phyloP scores from a whole-genome alignment of 2,888 invertebrate species.

The Cyaniris semiargus region DNA sequence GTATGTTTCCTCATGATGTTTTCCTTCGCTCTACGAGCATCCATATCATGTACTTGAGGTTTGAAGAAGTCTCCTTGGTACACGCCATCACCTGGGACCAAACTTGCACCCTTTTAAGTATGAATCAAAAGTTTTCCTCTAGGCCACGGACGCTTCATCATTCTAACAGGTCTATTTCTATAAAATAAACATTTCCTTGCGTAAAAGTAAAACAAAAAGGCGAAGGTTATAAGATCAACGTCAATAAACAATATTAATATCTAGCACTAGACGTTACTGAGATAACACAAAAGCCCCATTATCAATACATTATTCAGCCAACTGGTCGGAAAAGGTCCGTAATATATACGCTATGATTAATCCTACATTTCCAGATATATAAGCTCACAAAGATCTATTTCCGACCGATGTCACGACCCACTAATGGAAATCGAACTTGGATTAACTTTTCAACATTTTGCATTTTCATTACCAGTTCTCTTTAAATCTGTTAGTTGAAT shows the following conservation, averaged over 20 bases:
- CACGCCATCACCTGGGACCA: no score
- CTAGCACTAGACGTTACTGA: constrained; percentile 2
- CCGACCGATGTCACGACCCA: constrained; percentile 37
- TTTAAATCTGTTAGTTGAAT: neutral
- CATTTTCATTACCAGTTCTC: constrained; percentile 22
- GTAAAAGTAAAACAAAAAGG: neutral
- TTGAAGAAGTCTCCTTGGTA: no score
- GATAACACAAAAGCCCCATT: neutral
- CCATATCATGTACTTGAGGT: no score
- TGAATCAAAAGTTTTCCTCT: no score
- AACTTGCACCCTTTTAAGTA: no score
- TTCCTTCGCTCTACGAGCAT: no score
- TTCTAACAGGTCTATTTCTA: no score
- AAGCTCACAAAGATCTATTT: constrained; percentile 37
- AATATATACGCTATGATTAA: constrained; percentile 27
- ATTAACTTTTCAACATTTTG: constrained; percentile 17
- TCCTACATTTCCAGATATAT: constrained; percentile 19
- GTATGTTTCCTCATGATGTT: no score
- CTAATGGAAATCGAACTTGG: constrained; percentile 36
- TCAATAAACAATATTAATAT: constrained; percentile 6
- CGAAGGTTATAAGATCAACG: neutral
- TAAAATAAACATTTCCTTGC: neutral
- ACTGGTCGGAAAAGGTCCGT: constrained; percentile 23
- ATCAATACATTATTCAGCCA: constrained; percentile 13
- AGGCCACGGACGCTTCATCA: no score